Evolutionary conservation across 1,140 invertebrate genomes (phyloP), one percentile per base, ranked within the genome.

Genomic region (Rhysida immarginata): DNA sequence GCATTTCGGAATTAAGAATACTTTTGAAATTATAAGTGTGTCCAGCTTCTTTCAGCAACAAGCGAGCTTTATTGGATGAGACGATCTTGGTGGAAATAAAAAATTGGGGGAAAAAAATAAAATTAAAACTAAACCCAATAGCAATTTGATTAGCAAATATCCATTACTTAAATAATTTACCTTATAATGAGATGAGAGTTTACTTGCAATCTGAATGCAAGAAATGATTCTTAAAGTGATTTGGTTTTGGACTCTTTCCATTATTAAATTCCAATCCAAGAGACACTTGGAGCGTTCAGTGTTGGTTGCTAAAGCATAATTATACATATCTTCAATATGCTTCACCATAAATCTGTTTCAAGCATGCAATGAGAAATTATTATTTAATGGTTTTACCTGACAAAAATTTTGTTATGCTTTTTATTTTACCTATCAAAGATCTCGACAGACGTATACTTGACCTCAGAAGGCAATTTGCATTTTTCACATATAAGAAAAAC

Each of bases 1-100:
- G 60, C 20, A 70, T 42, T 52, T 70, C 69, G n/a, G 69, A 70
- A 43, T 67, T 65, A 13, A 69, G 50, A 24, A 70, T 65, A 55
- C 66, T 65, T n/a, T 65, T 61, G 26, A 52, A 49, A 18, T 58
- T 59, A 56, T 68, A 69, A 5, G 58, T 56, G 51, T 66, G 61
- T 8, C 64, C 66, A 57, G 60, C 52, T 21, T 64, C 63, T 29
- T 57, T 54, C 1, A 69, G 58, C 24, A 51, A n/a, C 3, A 16
- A 25, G 2, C 24, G 8, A 13, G 26, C 23, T 13, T 27, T 25
- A 8, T 3, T 3, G 8, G 26, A 51, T 27, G 49, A 26, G 3
- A 51, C 20, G 20, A 51, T 20, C 44, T 46, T 11, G 20, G 20
- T 8, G 5, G 29, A 5, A 5, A 35, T 16, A 35, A 35, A 16